A percentile compares a stretch with the other conserved stretches of the same genome.
Evolutionary conservation across 2,888 invertebrate species (phyloP).

Genomic region (Fabriciana adippe): DNA sequence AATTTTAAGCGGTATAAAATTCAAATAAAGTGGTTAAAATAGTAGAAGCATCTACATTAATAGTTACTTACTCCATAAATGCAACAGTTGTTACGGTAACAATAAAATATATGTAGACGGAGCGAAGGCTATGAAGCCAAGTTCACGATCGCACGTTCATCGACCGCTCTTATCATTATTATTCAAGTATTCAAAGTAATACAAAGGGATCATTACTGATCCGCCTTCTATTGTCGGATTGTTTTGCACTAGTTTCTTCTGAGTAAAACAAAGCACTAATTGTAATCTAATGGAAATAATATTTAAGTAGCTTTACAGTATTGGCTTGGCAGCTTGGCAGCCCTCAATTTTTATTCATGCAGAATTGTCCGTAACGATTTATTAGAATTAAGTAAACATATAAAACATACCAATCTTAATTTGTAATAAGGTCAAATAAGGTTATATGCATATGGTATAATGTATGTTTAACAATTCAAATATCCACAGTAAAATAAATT

Average conservation of each 20-base stretch:
- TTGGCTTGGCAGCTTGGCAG: no score
- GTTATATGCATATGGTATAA: no score
- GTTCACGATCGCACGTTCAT: constrained; percentile 70
- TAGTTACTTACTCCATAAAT: neutral
- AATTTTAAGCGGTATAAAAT: neutral
- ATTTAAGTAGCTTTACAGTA: neutral
- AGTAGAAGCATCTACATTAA: neutral
- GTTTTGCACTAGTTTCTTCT: constrained; percentile 31
- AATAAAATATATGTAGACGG: constrained; percentile 57
- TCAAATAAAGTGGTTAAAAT: neutral
- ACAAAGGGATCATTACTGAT: constrained; percentile 44
- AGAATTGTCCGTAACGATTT: no score
- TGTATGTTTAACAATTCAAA: no score
- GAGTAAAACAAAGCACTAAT: constrained; percentile 14
- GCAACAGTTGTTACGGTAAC: constrained; percentile 40
- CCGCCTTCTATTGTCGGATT: constrained; percentile 29
- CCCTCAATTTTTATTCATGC: neutral
- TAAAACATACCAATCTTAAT: no score
- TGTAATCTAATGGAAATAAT: neutral
- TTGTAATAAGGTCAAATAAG: no score
- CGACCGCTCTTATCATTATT: constrained; percentile 70
- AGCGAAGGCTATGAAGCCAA: constrained; percentile 69
- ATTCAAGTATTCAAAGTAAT: constrained; percentile 62
- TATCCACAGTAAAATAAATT: no score
- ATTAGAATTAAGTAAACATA: no score